Percentiles rank a stretch among this genome's conserved stretches.
phyloP scores from a whole-genome alignment of 2,888 invertebrate genomes.

The Villa cingulata region DNA sequence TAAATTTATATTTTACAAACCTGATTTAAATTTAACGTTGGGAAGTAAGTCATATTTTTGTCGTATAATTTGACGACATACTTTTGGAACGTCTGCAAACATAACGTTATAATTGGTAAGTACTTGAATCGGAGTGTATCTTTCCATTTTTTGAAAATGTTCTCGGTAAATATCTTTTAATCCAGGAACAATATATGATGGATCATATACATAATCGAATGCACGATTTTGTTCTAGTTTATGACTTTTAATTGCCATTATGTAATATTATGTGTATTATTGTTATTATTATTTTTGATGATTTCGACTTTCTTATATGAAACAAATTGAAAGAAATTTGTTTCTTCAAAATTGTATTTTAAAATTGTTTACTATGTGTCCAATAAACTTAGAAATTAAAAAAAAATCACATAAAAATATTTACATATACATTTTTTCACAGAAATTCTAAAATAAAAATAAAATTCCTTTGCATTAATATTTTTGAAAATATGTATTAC shows the following conservation, averaged over 20 bases:
- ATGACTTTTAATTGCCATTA: conserved; percentile 17
- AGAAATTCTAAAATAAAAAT: too few relatives aligned
- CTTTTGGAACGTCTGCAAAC: conserved; percentile 17
- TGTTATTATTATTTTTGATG: too few relatives aligned
- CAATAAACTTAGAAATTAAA: too few relatives aligned
- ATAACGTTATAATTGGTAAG: conserved; percentile 16
- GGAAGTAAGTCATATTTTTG: background rate
- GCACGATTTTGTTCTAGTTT: conserved; percentile 10
- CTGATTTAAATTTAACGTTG: background rate
- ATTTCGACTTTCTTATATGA: too few relatives aligned
- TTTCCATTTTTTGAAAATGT: conserved; percentile 10
- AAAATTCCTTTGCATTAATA: too few relatives aligned
- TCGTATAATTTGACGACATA: conserved; percentile 2
- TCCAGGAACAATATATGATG: conserved; percentile 12
- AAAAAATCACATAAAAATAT: too few relatives aligned
- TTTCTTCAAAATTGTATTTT: too few relatives aligned
- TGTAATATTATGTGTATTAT: background rate
- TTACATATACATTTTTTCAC: too few relatives aligned
- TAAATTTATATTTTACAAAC: too few relatives aligned
- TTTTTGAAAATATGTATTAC: too few relatives aligned
- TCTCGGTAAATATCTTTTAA: conserved; percentile 14
- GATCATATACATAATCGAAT: conserved; percentile 19
- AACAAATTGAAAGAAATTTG: too few relatives aligned
- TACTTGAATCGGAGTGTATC: conserved; percentile 15
- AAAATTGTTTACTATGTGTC: too few relatives aligned